Conservation (phyloP, 2,797 vertebrate species). For the Thamnophis elegans region DNA sequence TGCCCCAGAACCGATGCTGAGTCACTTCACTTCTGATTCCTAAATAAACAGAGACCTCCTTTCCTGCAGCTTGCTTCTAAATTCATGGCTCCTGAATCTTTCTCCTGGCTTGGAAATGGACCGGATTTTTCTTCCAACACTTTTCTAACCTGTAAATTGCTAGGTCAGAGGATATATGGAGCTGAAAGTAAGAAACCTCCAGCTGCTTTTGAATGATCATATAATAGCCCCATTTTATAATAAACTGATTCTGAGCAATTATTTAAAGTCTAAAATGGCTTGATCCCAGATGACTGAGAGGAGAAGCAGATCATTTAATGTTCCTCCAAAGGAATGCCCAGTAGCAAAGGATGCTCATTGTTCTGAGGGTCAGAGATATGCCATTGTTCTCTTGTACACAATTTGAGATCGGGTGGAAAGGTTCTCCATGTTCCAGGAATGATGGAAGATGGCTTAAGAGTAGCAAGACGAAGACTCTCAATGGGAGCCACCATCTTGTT, state of each 20-base stretch:
- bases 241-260: background rate
- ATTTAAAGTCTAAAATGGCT: background rate
- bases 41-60: too few species aligned
- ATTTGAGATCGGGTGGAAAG: background rate
- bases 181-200: background rate
- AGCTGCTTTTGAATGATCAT: background rate
- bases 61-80: too few species aligned
- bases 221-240: background rate
- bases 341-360: background rate
- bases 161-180: background rate
- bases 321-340: background rate
- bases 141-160: conserved; percentile 10
- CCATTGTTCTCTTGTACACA: background rate
- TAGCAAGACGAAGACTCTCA: background rate
- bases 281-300: background rate
- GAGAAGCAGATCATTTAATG: background rate
- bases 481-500: conserved; percentile 77
- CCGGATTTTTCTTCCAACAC: too few species aligned
- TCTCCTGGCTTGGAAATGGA: too few species aligned
- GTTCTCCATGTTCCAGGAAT: background rate
- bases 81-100: too few species aligned
- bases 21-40: too few species aligned
- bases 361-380: background rate
- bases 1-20: too few species aligned
- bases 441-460: background rate